Base-by-base conservation (phyloP, 2,888 invertebrate genomes). In the Plutella xylostella region DNA sequence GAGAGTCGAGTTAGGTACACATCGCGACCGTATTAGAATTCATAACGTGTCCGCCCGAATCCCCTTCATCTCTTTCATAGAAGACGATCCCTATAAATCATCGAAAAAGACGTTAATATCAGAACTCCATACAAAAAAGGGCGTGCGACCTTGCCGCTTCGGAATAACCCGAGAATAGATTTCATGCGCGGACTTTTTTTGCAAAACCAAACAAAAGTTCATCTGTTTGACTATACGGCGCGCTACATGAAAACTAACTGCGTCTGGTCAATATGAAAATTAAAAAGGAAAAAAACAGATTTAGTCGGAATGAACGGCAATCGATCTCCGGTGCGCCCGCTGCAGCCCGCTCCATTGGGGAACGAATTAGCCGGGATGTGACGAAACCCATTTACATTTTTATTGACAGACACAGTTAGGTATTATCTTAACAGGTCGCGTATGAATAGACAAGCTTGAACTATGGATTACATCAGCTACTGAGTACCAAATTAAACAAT, bases 401-500 rank as follows among this genome's bases (percentile, higher is more conserved):
- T 83, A 82, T 82, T 80, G 78, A 83, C 80, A 79, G 78, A 66
- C 78, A 37, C n/a, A n/a, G n/a, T n/a, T n/a, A n/a, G n/a, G n/a
- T n/a, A n/a, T n/a, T n/a, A n/a, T n/a, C n/a, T n/a, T n/a, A n/a
- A n/a, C n/a, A n/a, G n/a, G n/a, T n/a, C n/a, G n/a, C n/a, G n/a
- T n/a, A n/a, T n/a, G n/a, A n/a, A n/a, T n/a, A n/a, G n/a, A n/a
- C n/a, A n/a, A n/a, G n/a, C n/a, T n/a, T n/a, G n/a, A n/a, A n/a
- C n/a, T n/a, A n/a, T n/a, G n/a, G n/a, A n/a, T n/a, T n/a, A n/a
- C n/a, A n/a, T n/a, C n/a, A n/a, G n/a, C n/a, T n/a, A n/a, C n/a
- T n/a, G n/a, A n/a, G n/a, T n/a, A n/a, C n/a, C n/a, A n/a, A n/a
- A n/a, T n/a, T n/a, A n/a, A n/a, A n/a, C n/a, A n/a, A n/a, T n/a